Base-by-base conservation (phyloP, 2,113 vertebrate species). In the Ceyx cyanopectus region DNA sequence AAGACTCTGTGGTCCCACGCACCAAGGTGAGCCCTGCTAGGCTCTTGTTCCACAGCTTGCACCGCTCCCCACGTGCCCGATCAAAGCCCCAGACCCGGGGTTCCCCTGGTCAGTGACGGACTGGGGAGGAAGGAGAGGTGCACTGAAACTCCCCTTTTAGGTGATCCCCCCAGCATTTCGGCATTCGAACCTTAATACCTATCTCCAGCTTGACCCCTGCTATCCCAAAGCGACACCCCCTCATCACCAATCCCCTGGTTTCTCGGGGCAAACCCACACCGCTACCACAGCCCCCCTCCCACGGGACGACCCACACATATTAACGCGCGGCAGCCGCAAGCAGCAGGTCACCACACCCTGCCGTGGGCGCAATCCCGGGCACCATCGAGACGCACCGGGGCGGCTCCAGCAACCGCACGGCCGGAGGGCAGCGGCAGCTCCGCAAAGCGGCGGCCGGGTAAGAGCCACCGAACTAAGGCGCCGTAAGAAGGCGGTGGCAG, bases 101-200 rank as follows among this genome's bases (percentile, higher is more conserved):
- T 10, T 19, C 6, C 29, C 22, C 19, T 0, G 40, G 4, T 6
- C 60, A 27, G 8, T 0, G 0, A 60, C 9, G 40, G 32, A 24
- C 30, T 4, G 1, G 7, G 22, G 9, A 13, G 30, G 20, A 14
- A 32, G 32, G 40, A 6, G 20, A 40, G 48, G 5, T 19, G 29
- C 23, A 4, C 46, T 0, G 32, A 29, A 5, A 45, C 53, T 51
- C 16, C 27, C 81, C 19, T 78, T 26, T 7, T 30, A 8, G 3
- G 0, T 0, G 4, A 54, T 10, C 67, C 41, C 34, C 9, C 9
- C 61, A 8, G 26, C n/a, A 14, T 2, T 48, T 3, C 2, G 4
- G 27, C 53, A 5, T 6, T 23, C 34, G 12, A 26, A 4, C 19
- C 30, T 7, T 7, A n/a, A 22, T 54, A 2, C 18, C 23, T 22